Base-by-base conservation (phyloP, 1,140 invertebrate species). In the Aphaenogaster floridana region DNA sequence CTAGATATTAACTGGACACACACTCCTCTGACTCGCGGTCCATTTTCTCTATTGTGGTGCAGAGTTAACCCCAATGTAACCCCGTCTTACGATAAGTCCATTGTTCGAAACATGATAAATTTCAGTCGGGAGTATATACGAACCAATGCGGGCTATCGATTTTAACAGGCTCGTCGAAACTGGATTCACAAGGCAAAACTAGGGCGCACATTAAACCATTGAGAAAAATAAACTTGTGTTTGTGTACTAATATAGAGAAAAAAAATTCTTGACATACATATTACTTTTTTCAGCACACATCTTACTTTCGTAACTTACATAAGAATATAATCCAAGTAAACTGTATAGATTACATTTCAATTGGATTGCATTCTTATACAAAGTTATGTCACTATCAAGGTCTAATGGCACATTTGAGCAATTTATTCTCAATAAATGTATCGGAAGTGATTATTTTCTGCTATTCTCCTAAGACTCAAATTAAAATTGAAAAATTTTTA, bases 81-180 rank as follows among this genome's bases (percentile, higher is more conserved):
- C 28, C 45, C 28, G 48, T 81, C 78, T 81, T 81, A 69, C 78
- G 36, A 81, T 72, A 72, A 72, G 69, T 42, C 63, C 63, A 81
- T 81, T 81, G 64, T 81, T 54, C 78, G 36, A 69, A 54, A 69
- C 36, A 42, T 71, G 78, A 81, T 81, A 68, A 81, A 81, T 81
- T 81, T 71, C 64, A 71, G 63, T 54, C n/a, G 48, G 15, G 78
- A 28, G 36, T 71, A 81, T 52, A 57, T 42, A 81, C 15, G 64
- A 71, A 69, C 64, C 78, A 68, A 81, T 69, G 78, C 64, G 48
- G 78, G 66, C 21, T 81, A 81, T 81, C 64, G 78, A 81, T 81
- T 81, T 66, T 42, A 69, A 42, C 61, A 66, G 21, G 50, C 64
- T 52, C 36, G 34, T 80, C 63, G 78, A 69, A 80, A 80, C 21